Percentiles rank a stretch among this genome's conserved stretches.
phyloP scores from a whole-genome alignment of 2,888 invertebrate species.

The Drosophila nigritarsus region DNA sequence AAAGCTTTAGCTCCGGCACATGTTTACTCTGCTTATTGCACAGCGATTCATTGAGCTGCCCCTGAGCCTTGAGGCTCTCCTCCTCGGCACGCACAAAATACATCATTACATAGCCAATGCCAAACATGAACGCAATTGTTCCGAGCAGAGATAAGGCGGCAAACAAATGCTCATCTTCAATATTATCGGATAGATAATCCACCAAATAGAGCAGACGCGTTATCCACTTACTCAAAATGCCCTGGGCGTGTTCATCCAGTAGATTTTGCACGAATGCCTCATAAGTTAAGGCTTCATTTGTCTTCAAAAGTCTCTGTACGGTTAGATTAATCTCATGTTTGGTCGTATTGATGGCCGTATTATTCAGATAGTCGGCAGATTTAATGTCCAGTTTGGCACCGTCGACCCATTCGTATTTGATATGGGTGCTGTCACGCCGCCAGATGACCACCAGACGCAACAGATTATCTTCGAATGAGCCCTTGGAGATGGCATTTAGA shows the following conservation, averaged over 20 bases:
- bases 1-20: slow-evolving; percentile 90
- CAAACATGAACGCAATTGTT: slow-evolving; percentile 91
- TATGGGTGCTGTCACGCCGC: slow-evolving; percentile 93
- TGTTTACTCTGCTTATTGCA: slow-evolving; percentile 64
- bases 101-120: slow-evolving; percentile 93
- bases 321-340: slow-evolving; percentile 90
- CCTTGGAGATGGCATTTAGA: slow-evolving; percentile 87
- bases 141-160: slow-evolving; percentile 92
- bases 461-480: slow-evolving; percentile 88
- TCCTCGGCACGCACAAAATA: slow-evolving; percentile 88
- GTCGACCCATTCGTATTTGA: slow-evolving; percentile 95
- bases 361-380: slow-evolving; percentile 84
- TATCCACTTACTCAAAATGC: slow-evolving; percentile 89
- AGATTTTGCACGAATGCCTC: slow-evolving; percentile 92
- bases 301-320: slow-evolving; percentile 89
- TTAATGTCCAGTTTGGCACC: slow-evolving; percentile 82
- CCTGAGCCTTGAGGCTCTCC: slow-evolving; percentile 83
- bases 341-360: slow-evolving; percentile 88
- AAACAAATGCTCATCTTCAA: slow-evolving; percentile 91
- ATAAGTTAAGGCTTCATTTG: slow-evolving; percentile 91
- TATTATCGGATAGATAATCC: slow-evolving; percentile 90
- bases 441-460: slow-evolving; percentile 95
- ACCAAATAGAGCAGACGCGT: slow-evolving; percentile 88
- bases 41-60: slow-evolving; percentile 67
- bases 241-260: slow-evolving; percentile 91